A percentile compares a stretch with the other conserved stretches of the same genome.
phyloP scores from a whole-genome alignment of 1,140 invertebrate species.

The Leptinotarsa undecemlineata region DNA sequence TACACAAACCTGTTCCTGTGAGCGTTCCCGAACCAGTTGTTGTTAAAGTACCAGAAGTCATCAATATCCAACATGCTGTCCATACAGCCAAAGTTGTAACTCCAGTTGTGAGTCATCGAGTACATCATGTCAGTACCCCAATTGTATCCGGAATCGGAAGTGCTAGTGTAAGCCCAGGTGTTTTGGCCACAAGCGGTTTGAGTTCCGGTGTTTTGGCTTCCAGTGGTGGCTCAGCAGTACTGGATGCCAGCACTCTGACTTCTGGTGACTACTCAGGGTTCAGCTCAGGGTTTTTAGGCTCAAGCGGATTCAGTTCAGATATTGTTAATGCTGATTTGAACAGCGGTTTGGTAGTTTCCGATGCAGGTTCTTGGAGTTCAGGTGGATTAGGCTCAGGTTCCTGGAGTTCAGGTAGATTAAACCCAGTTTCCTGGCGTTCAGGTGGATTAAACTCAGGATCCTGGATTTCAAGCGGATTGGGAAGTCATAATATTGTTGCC shows the following conservation, averaged over 20 bases:
- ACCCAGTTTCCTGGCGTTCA: not conserved
- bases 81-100: not conserved
- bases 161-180: not conserved
- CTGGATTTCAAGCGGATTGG: not conserved
- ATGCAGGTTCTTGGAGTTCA: not conserved
- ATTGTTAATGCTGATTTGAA: not conserved
- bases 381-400: not conserved
- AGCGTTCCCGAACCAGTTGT: slow-evolving; percentile 41
- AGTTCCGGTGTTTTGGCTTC: not conserved
- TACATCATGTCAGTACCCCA: too few species aligned
- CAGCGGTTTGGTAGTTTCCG: not conserved
- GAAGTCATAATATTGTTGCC: not conserved
- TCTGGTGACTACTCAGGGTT: not conserved
- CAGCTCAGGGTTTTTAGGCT: not conserved
- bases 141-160: not conserved
- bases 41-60: slow-evolving; percentile 37
- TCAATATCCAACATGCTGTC: slow-evolving; percentile 9
- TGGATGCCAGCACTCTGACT: not conserved
- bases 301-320: not conserved
- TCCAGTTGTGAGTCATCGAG: not conserved
- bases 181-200: not conserved
- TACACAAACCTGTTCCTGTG: slow-evolving; percentile 44
- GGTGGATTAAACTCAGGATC: not conserved
- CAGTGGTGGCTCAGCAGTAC: not conserved
- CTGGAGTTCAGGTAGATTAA: not conserved